A percentile compares a stretch with the other conserved stretches of the same genome.
Evolutionary conservation across 2,797 vertebrate genomes (phyloP).

Genomic region (Scarus forsteni): DNA sequence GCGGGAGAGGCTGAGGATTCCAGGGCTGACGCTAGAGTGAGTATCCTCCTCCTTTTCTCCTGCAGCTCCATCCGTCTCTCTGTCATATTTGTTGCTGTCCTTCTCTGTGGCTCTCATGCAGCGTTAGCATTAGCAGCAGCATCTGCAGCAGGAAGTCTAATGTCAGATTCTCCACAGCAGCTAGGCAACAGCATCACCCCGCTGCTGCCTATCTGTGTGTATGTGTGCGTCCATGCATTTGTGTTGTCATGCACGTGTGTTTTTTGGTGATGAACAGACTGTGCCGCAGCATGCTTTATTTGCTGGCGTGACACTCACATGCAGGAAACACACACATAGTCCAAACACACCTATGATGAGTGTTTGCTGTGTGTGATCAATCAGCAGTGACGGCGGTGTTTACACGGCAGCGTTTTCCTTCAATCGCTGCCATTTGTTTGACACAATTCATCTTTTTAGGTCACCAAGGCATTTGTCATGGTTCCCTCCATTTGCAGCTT

Average conservation of each 20-base stretch:
- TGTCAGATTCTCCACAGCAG: constrained; percentile 84
- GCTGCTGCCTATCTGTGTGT: constrained; percentile 11
- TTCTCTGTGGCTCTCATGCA: constrained; percentile 61
- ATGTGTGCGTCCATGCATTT: constrained; percentile 21
- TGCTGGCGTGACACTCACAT: constrained; percentile 73
- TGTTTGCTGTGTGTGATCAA: constrained; percentile 80
- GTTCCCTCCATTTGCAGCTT: constrained; percentile 48
- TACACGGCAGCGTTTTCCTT: constrained; percentile 63
- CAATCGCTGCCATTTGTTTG: constrained; percentile 50
- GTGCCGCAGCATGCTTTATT: constrained; percentile 81
- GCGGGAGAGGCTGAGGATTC: constrained; percentile 98
- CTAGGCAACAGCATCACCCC: constrained; percentile 75
- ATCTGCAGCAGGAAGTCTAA: constrained; percentile 80
- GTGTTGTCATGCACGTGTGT: constrained; percentile 42
- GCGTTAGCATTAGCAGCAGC: constrained; percentile 84
- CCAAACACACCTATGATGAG: constrained; percentile 74
- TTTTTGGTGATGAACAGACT: constrained; percentile 21
- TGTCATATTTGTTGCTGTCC: constrained; percentile 70
- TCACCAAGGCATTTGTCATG: constrained; percentile 78
- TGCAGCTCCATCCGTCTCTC: constrained; percentile 57
- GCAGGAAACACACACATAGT: constrained; percentile 52
- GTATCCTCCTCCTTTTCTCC: constrained; percentile 88
- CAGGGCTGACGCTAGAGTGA: constrained; percentile 99
- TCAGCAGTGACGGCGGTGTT: constrained; percentile 77
- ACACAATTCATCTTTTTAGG: constrained; percentile 45